Conservation (phyloP, 2,888 invertebrate species). For the Escarpia spicata region DNA sequence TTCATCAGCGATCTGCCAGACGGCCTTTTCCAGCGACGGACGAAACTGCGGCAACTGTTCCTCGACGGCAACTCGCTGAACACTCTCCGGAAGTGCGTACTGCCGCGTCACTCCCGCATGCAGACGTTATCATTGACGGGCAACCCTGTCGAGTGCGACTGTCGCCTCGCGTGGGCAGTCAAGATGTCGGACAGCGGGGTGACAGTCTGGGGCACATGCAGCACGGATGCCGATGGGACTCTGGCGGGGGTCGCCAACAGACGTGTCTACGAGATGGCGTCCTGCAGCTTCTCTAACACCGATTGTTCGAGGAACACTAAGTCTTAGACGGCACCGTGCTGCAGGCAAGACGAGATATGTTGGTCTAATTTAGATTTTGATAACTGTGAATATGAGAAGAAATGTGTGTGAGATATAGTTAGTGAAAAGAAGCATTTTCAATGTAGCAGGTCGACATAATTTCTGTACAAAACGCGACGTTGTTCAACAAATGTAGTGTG, state of each 20-base stretch:
- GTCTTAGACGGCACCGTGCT: not conserved
- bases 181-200: constrained; percentile 26
- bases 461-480: not conserved
- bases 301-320: not conserved
- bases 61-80: constrained; percentile 40
- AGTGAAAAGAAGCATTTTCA: not conserved
- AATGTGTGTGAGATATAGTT: not conserved
- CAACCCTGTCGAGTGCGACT: constrained; percentile 43
- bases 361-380: not conserved
- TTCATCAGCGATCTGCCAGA: constrained; percentile 35
- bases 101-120: constrained; percentile 32
- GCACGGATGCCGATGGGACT: not conserved
- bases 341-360: not conserved
- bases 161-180: constrained; percentile 38
- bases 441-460: not conserved
- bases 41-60: constrained; percentile 35
- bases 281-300: not conserved
- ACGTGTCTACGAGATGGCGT: not conserved
- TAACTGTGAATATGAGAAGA: not conserved
- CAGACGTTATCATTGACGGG: constrained; percentile 40
- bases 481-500: not conserved
- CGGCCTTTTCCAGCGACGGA: constrained; percentile 30
- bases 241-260: not conserved
- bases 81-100: constrained; percentile 34
- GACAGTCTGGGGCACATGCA: constrained; percentile 42